A percentile compares a stretch with the other conserved stretches of the same genome.
Conservation (phyloP, 2,797 vertebrate genomes). For the Phalanger gymnotis region DNA sequence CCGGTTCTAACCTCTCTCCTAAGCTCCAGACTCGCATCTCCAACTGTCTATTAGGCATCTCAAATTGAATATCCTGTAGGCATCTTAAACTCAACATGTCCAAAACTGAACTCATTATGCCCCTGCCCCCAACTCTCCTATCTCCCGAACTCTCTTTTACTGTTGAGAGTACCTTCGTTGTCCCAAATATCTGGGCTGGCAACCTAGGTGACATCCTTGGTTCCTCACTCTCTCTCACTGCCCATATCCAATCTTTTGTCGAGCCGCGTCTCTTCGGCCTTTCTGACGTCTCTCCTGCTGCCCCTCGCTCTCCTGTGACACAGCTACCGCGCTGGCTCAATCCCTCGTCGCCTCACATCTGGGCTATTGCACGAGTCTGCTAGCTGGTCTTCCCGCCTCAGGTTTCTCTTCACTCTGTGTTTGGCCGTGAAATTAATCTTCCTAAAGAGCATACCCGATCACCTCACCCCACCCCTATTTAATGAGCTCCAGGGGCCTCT, state of each 20-base stretch:
- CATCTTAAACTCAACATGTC: neutral
- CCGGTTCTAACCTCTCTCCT: neutral
- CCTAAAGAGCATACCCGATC: neutral
- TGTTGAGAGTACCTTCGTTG: neutral
- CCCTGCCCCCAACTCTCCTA: neutral
- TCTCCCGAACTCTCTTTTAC: neutral
- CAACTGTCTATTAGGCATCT: neutral
- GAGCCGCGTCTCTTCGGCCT: neutral
- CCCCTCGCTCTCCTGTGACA: neutral
- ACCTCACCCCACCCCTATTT: neutral
- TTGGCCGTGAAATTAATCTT: neutral
- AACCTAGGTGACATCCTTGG: neutral
- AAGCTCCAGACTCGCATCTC: neutral
- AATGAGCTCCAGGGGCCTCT: neutral
- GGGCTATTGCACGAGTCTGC: neutral
- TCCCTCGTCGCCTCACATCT: neutral
- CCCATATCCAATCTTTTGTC: neutral
- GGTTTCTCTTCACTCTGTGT: neutral
- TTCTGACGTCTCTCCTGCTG: neutral
- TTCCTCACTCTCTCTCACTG: neutral
- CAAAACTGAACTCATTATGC: neutral
- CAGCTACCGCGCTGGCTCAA: neutral
- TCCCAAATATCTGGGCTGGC: neutral
- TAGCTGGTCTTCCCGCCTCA: neutral
- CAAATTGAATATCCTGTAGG: neutral